Base-by-base conservation (phyloP, 37 sponge, comb jelly and placozoan genomes). In the Geodia barretti region DNA sequence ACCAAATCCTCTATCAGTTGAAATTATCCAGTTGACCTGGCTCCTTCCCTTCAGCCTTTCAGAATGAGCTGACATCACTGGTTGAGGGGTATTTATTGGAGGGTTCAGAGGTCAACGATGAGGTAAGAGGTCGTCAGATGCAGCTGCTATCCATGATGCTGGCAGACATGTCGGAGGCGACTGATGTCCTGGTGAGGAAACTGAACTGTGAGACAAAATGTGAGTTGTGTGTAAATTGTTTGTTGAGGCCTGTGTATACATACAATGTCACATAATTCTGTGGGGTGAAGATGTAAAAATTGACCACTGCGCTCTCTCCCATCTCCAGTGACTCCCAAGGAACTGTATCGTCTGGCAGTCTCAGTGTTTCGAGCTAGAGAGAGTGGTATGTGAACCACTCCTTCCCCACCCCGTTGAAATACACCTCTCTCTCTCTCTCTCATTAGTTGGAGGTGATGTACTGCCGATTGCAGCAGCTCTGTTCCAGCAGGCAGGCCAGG, bases 381-480 rank as follows among this genome's bases (percentile, higher is more conserved):
- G 4, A 25, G 40, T 40, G 72, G 88, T 76, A 41, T 39, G 75
- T 64, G 33, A 40, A 3, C 20, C 34, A 4, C 38, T 21, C 61
- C 33, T 2, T 59, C n/a, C 9, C 0, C 37, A 32, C n/a, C 35
- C 62, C 1, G 47, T 25, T 73, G 28, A 5, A 21, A 7, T 54
- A 1, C 64, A 3, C 20, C 20, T 70, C 71, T 38, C 39, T 36
- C 21, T 19, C 29, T 25, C n/a, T 26, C 43, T 39, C 43, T 72
- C 24, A 4, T 47, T 61, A 76, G 79, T 84, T 32, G 81, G 62
- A 26, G 66, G 38, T 1, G 67, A 62, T 29, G 59, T 64, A 5
- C 38, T 86, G 65, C 47, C 73, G 37, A 65, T 87, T 4, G 96
- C 94, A 42, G 76, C 74, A 25, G 54, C 80, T 17, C 54, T 96